Percentiles rank a stretch among this genome's conserved stretches.
Conservation (phyloP, 1,140 invertebrate genomes). For the Hestina assimilis region DNA sequence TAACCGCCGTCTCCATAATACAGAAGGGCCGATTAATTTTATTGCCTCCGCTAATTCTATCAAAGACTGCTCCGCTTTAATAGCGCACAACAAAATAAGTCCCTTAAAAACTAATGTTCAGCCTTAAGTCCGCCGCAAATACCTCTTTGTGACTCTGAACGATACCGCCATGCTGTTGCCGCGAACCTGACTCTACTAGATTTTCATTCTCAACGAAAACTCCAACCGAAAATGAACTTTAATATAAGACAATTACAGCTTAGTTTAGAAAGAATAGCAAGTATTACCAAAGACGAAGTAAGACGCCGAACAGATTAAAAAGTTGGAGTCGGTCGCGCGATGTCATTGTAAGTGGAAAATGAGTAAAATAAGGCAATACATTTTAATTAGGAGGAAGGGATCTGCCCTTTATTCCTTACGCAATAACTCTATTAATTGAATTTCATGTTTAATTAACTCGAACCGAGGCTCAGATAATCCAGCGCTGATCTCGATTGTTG, state of each 20-base stretch:
- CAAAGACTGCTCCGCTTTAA: constrained; percentile 62
- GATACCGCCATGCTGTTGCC: constrained; percentile 45
- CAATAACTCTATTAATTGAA: constrained; percentile 77
- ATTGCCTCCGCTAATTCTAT: constrained; percentile 73
- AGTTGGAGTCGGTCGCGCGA: constrained; percentile 71
- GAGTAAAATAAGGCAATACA: constrained; percentile 78
- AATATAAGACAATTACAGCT: constrained; percentile 1
- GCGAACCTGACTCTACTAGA: constrained; percentile 56
- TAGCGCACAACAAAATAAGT: constrained; percentile 73
- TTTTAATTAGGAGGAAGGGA: constrained; percentile 76
- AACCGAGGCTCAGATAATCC: constrained; percentile 58
- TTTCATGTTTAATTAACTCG: constrained; percentile 77
- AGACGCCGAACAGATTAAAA: constrained; percentile 71
- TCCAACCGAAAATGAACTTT: constrained; percentile 30
- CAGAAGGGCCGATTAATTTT: constrained; percentile 67
- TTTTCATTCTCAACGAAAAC: constrained; percentile 36
- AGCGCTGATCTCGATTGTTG: constrained; percentile 53
- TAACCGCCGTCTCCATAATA: constrained; percentile 26
- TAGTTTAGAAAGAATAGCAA: constrained; percentile 10
- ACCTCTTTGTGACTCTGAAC: constrained; percentile 73
- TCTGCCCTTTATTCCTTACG: constrained; percentile 71
- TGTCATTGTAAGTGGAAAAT: constrained; percentile 77
- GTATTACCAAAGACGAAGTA: constrained; percentile 53
- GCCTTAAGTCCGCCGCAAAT: constrained; percentile 73
- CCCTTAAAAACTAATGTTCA: constrained; percentile 77